Percentiles rank a stretch among this genome's conserved stretches.
phyloP scores from a whole-genome alignment of 2,888 invertebrate genomes.

The Allophyes oxyacanthae region DNA sequence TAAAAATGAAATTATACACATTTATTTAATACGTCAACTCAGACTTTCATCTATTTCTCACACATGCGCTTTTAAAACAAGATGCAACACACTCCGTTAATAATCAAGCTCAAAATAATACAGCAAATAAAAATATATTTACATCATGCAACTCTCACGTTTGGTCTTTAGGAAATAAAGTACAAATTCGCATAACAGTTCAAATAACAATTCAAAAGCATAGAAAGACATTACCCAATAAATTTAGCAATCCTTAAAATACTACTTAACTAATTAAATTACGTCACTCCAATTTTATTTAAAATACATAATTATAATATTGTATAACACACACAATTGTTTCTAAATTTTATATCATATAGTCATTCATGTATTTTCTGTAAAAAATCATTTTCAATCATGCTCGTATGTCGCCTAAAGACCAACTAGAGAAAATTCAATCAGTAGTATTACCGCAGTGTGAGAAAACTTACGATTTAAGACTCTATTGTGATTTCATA shows the following conservation, averaged over 20 bases:
- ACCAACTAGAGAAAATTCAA: conserved; percentile 82
- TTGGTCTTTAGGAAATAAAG: conserved; percentile 88
- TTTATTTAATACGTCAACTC: conserved; percentile 54
- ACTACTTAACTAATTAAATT: conserved; percentile 74
- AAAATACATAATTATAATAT: conserved; percentile 51
- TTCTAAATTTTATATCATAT: conserved; percentile 47
- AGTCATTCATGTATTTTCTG: conserved; percentile 40
- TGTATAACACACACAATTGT: conserved; percentile 53
- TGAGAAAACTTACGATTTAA: conserved; percentile 72
- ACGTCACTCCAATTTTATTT: conserved; percentile 76
- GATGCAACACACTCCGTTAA: conserved; percentile 74
- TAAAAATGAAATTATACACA: conserved; percentile 67
- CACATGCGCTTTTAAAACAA: conserved; percentile 84
- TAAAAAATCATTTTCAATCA: conserved; percentile 56
- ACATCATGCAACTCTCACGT: conserved; percentile 87
- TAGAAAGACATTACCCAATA: conserved; percentile 84
- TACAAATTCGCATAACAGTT: conserved; percentile 66
- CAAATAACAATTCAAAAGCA: conserved; percentile 69
- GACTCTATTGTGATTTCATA: conserved; percentile 83
- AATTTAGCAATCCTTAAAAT: conserved; percentile 87
- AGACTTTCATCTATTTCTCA: conserved; percentile 81
- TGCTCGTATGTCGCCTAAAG: conserved; percentile 81
- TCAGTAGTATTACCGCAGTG: conserved; percentile 74
- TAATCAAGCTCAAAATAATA: conserved; percentile 74
- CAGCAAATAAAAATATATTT: conserved; percentile 76